Evolutionary conservation across 2,888 invertebrate species (phyloP).

Genomic region (Monopis laevigella): DNA sequence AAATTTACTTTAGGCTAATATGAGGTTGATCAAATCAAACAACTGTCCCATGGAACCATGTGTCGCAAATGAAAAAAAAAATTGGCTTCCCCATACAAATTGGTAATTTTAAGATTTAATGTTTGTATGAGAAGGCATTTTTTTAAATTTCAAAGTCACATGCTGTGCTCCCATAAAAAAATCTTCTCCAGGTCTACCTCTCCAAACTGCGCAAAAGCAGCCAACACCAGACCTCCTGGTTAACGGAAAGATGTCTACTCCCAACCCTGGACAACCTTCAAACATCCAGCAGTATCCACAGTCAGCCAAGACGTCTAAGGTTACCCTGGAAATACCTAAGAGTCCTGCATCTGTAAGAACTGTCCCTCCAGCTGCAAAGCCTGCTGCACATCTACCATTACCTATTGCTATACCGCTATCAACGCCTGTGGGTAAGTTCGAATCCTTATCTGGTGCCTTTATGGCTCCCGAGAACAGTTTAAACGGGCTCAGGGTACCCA

Average conservation of each 20-base stretch:
- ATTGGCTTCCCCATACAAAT: too few species aligned
- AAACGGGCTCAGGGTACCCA: too few species aligned
- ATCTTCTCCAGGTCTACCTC: not conserved
- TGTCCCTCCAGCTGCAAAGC: not conserved
- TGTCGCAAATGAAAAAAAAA: too few species aligned
- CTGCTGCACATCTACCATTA: not conserved
- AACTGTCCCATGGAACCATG: too few species aligned
- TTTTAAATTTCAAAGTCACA: too few species aligned
- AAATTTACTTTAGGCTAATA: too few species aligned
- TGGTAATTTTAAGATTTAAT: too few species aligned
- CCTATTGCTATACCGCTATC: conserved; percentile 5
- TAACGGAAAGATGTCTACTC: conserved; percentile 29
- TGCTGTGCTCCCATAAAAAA: too few species aligned
- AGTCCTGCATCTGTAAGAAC: not conserved
- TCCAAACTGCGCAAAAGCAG: conserved; percentile 28
- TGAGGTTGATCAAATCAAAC: too few species aligned
- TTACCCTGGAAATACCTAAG: not conserved
- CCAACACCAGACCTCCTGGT: conserved; percentile 47
- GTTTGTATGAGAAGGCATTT: too few species aligned
- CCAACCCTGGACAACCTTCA: conserved; percentile 7
- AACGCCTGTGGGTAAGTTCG: not conserved
- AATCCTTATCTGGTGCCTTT: too few species aligned
- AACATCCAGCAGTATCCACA: conserved; percentile 1
- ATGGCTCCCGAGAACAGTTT: too few species aligned
- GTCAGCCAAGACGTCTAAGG: not conserved